Evolutionary conservation across 2,113 vertebrate genomes (phyloP).

Genomic region (Ursus arctos): DNA sequence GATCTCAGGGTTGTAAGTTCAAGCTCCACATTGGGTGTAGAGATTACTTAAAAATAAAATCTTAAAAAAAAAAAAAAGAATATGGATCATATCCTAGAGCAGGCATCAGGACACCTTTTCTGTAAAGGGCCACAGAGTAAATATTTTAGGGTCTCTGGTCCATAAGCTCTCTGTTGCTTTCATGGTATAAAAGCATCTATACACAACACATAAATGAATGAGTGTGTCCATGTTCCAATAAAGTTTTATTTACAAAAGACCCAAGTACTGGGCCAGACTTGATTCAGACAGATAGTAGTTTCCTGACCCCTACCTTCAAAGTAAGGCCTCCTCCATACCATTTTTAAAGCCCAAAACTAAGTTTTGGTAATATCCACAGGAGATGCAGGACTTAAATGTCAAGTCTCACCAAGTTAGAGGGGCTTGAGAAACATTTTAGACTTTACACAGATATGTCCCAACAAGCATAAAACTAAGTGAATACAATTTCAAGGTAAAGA

Average conservation of each 20-base stretch:
- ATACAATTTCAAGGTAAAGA: background rate
- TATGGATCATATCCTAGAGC: too few relatives aligned
- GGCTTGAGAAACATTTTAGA: background rate
- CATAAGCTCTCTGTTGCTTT: background rate
- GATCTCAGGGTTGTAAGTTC: background rate
- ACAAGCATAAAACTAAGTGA: background rate
- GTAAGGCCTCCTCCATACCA: background rate
- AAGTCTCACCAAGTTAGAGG: background rate
- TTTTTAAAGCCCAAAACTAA: constrained; percentile 36
- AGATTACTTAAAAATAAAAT: background rate
- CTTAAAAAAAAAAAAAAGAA: background rate
- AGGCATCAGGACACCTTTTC: background rate
- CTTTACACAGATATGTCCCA: background rate
- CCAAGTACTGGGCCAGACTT: background rate
- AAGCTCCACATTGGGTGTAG: background rate
- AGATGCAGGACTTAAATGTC: background rate
- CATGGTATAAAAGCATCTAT: constrained; percentile 11
- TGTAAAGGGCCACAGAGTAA: background rate
- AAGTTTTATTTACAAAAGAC: constrained; percentile 51
- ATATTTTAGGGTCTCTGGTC: background rate
- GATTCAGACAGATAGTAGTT: background rate
- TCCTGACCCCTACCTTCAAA: background rate
- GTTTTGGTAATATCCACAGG: constrained; percentile 14
- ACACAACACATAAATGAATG: constrained; percentile 19
- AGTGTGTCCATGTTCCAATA: background rate